Conservation (phyloP, 2,888 invertebrate genomes). For the Pyrochroa serraticornis region DNA sequence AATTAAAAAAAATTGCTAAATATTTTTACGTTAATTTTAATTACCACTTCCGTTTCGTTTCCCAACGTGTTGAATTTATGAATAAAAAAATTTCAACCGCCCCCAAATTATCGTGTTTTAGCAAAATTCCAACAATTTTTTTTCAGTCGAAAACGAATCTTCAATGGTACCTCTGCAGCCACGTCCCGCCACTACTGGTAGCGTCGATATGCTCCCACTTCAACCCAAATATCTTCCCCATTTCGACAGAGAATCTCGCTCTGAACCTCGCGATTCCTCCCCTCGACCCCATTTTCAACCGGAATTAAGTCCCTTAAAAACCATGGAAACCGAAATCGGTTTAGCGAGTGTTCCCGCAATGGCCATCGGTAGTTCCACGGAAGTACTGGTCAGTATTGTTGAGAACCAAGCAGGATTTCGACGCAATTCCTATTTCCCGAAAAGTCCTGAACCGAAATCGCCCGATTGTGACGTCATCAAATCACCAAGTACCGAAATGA, state of each 20-base stretch:
- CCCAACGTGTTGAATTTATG: too few relatives aligned
- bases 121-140: background rate
- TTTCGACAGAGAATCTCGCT: slow-evolving; percentile 63
- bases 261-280: slow-evolving; percentile 37
- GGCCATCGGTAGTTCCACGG: slow-evolving; percentile 54
- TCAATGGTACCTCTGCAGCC: slow-evolving; percentile 69
- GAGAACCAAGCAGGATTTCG: slow-evolving; percentile 51
- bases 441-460: slow-evolving; percentile 33
- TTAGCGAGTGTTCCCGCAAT: slow-evolving; percentile 50
- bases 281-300: slow-evolving; percentile 27
- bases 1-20: background rate
- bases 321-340: slow-evolving; percentile 43
- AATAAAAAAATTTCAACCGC: too few relatives aligned
- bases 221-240: slow-evolving; percentile 73
- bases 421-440: slow-evolving; percentile 42
- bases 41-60: too few relatives aligned
- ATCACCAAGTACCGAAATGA: slow-evolving; percentile 53
- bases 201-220: slow-evolving; percentile 72
- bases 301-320: slow-evolving; percentile 33
- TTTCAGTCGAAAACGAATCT: slow-evolving; percentile 58
- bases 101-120: too few relatives aligned
- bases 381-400: slow-evolving; percentile 53
- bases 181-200: slow-evolving; percentile 70
- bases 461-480: slow-evolving; percentile 44
- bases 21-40: background rate